A percentile compares a stretch with the other conserved stretches of the same genome.
These are phyloP conservation scores for Gallinago solitaria DNA, from an alignment of 2,797 vertebrate species.

Conservation along the genomic window DNA sequence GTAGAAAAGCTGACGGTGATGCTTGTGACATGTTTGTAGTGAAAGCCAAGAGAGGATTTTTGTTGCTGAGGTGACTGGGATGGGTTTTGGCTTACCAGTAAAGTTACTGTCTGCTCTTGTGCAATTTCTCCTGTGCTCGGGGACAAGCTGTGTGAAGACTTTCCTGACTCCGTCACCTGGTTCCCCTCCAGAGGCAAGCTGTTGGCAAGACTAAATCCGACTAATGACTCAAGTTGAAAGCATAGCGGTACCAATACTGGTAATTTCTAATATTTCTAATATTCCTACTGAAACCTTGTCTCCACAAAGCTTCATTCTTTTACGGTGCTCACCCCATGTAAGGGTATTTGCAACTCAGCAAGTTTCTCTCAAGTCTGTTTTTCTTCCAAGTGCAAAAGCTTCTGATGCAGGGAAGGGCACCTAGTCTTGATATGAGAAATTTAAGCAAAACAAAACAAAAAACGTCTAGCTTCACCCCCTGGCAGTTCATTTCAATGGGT, in stretches of 20 bases:
- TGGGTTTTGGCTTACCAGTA: background rate
- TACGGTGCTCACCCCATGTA: rapidly evolving
- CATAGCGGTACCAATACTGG: background rate
- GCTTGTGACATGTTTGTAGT: rapidly evolving
- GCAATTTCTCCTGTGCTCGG: background rate
- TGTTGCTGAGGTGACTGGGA: background rate
- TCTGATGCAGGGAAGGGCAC: background rate
- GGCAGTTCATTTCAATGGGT: background rate
- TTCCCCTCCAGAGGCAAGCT: rapidly evolving
- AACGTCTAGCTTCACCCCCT: rapidly evolving
- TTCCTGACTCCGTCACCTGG: background rate
- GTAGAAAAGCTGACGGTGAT: background rate
- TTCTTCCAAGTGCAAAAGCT: background rate
- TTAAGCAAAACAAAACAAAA: background rate
- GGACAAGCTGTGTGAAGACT: background rate
- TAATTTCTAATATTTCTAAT: background rate
- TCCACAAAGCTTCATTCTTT: background rate
- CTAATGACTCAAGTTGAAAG: background rate
- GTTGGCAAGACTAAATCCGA: background rate
- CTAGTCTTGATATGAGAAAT: background rate
- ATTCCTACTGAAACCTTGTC: background rate
- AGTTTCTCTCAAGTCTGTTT: background rate
- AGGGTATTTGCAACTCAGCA: background rate
- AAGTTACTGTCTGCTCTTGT: background rate
- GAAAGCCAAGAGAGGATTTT: background rate